phyloP scores from a whole-genome alignment of 2,888 invertebrate genomes.

The Macrostomum cliftonense region DNA sequence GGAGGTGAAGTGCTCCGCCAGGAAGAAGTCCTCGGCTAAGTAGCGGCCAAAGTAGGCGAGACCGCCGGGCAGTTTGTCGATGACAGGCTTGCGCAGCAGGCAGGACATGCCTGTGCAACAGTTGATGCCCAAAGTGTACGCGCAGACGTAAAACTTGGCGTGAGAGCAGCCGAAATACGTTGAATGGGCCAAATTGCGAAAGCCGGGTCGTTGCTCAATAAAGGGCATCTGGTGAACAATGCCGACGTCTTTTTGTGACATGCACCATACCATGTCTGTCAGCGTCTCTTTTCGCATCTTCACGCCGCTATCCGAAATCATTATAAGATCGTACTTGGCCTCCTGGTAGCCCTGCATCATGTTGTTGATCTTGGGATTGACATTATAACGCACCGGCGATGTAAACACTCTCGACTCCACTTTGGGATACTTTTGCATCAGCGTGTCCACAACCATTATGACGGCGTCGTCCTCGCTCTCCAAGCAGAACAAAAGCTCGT shows the following conservation, averaged over 20 bases:
- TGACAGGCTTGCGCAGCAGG: constrained; percentile 62
- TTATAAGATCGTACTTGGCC: constrained; percentile 66
- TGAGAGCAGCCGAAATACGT: constrained; percentile 91
- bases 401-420: constrained; percentile 56
- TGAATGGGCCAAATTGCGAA: constrained; percentile 29
- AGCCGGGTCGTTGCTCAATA: constrained; percentile 37
- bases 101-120: constrained; percentile 98
- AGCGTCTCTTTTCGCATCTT: constrained; percentile 76
- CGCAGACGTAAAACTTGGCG: constrained; percentile 76
- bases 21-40: constrained; percentile 92
- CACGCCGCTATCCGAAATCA: constrained; percentile 86
- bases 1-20: constrained; percentile 43
- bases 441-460: constrained; percentile 57
- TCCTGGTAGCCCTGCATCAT: constrained; percentile 84
- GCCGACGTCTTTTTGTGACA: constrained; percentile 60
- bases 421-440: constrained; percentile 64
- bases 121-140: constrained; percentile 74
- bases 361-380: constrained; percentile 98
- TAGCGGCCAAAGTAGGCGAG: constrained; percentile 73
- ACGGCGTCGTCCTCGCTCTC: constrained; percentile 73
- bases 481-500: constrained; percentile 78
- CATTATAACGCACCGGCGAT: constrained; percentile 70
- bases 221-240: constrained; percentile 95
- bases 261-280: constrained; percentile 75
- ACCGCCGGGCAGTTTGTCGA: constrained; percentile 71